Evolutionary conservation across 1,140 invertebrate genomes (phyloP).

Genomic region (Arion vulgaris): DNA sequence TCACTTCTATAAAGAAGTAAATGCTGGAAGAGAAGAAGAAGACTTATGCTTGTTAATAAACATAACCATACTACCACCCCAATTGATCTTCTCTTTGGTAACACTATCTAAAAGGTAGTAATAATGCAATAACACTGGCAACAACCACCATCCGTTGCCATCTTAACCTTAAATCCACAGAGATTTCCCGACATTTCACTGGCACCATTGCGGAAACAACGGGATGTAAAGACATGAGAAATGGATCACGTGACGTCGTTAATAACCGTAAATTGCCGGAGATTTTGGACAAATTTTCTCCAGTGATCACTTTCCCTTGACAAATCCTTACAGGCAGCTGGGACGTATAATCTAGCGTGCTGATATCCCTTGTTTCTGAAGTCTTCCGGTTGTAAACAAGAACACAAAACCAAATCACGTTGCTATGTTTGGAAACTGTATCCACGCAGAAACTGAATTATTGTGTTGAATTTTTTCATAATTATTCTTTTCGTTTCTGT

Average conservation of each 20-base stretch:
- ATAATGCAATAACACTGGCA: background rate
- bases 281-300: slow-evolving; percentile 10
- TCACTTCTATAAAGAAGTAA: too few relatives aligned
- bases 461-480: background rate
- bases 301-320: background rate
- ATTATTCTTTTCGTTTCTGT: background rate
- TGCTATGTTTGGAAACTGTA: background rate
- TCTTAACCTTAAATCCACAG: background rate
- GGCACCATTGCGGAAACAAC: background rate
- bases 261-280: slow-evolving; percentile 30
- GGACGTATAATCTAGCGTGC: background rate
- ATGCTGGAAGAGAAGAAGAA: too few relatives aligned
- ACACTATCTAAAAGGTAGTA: background rate
- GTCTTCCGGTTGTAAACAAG: background rate
- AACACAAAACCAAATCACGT: background rate
- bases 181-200: background rate
- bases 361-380: background rate
- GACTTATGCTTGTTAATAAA: background rate
- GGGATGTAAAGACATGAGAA: background rate
- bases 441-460: background rate
- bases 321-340: slow-evolving; percentile 1
- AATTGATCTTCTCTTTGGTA: background rate
- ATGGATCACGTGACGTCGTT: slow-evolving; percentile 4
- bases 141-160: background rate
- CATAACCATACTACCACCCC: background rate